Conservation (phyloP, 2,113 vertebrate genomes). For the Eretmochelys imbricata region DNA sequence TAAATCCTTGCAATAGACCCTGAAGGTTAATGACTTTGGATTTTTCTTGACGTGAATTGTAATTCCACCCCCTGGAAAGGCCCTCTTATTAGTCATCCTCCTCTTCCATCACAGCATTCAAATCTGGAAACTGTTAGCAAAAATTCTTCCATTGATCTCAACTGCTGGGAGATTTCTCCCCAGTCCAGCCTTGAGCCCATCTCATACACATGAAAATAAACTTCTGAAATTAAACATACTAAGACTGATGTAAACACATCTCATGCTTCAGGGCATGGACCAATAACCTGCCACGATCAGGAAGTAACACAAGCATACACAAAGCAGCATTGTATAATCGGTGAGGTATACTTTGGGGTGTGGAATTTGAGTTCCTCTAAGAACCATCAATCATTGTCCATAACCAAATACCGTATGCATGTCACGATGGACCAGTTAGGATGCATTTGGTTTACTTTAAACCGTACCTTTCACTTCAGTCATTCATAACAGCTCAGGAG, state of each 20-base stretch:
- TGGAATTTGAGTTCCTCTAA: slow-evolving; percentile 53
- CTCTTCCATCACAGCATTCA: background rate
- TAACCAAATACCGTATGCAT: slow-evolving; percentile 61
- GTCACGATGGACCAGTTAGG: slow-evolving; percentile 58
- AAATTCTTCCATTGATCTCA: slow-evolving; percentile 39
- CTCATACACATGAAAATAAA: slow-evolving; percentile 63
- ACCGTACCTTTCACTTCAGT: slow-evolving; percentile 57
- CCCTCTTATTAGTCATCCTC: slow-evolving; percentile 3
- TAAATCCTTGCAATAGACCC: background rate
- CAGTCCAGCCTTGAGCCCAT: slow-evolving; percentile 66
- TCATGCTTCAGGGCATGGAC: slow-evolving; percentile 58
- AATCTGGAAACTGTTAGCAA: slow-evolving; percentile 27
- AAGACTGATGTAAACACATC: slow-evolving; percentile 66
- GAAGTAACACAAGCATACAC: slow-evolving; percentile 47
- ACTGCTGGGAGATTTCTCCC: slow-evolving; percentile 38
- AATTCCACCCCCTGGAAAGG: background rate
- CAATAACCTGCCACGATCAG: slow-evolving; percentile 70
- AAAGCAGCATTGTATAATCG: slow-evolving; percentile 57
- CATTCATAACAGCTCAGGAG: slow-evolving; percentile 62
- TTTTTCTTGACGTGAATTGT: slow-evolving; percentile 2
- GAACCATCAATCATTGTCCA: slow-evolving; percentile 61
- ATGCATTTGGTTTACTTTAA: slow-evolving; percentile 62
- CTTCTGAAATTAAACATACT: slow-evolving; percentile 61
- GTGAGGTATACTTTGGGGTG: slow-evolving; percentile 63
- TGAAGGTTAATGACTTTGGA: slow-evolving; percentile 1